Percentiles rank a stretch among this genome's conserved stretches.
Evolutionary conservation across 64 coral and sea anemone genomes (phyloP).

Genomic region (Acropora tenuis): DNA sequence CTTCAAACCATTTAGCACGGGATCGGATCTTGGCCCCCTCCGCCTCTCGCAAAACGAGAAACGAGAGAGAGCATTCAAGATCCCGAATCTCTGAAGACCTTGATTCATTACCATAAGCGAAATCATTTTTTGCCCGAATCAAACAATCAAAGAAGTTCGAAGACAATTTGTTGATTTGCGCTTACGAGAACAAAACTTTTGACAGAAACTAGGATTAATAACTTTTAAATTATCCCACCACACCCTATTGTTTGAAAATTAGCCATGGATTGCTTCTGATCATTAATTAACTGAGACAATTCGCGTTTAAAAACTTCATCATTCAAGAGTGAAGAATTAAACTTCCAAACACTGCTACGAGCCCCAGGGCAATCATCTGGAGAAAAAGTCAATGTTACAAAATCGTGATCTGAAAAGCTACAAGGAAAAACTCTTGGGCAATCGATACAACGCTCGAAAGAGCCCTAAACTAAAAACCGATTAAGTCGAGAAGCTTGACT

Average conservation of each 20-base stretch:
- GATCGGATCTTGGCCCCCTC: background rate
- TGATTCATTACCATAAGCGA: background rate
- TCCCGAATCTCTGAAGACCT: background rate
- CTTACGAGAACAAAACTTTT: too few species aligned
- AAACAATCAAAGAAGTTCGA: background rate
- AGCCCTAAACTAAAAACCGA: too few species aligned
- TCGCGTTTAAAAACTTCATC: background rate
- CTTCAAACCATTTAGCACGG: constrained; percentile 40
- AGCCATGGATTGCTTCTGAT: background rate
- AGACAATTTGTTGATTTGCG: too few species aligned
- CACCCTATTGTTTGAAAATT: background rate
- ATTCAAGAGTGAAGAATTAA: background rate
- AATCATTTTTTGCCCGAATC: background rate
- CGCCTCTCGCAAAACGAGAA: background rate
- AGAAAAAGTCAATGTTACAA: background rate
- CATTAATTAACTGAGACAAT: background rate
- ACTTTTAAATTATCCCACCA: too few species aligned
- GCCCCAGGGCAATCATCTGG: background rate
- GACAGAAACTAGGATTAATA: too few species aligned
- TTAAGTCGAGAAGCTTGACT: too few species aligned
- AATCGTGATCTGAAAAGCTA: background rate
- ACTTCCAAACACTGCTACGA: background rate
- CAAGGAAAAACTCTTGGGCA: too few species aligned
- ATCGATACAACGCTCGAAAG: too few species aligned
- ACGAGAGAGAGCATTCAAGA: background rate